Conservation (phyloP, 2,888 invertebrate species). For the Dione juno region DNA sequence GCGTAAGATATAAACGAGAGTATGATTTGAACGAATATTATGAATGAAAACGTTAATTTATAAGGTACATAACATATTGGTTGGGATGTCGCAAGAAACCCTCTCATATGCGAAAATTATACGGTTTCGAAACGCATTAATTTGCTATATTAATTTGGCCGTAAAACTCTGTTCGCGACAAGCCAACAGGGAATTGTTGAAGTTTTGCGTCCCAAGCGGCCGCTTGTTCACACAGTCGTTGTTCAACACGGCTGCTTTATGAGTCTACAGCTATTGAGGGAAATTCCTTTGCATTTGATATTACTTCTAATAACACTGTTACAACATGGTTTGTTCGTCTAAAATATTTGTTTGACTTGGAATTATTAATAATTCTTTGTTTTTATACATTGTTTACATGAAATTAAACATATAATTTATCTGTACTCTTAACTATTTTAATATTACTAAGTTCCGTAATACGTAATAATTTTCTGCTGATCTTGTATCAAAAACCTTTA, state of each 20-base stretch:
- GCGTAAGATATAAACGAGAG: conserved; percentile 7
- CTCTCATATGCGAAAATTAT: conserved; percentile 78
- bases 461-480: not conserved
- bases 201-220: conserved; percentile 78
- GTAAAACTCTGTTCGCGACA: conserved; percentile 84
- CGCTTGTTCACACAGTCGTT: conserved; percentile 79
- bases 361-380: not conserved
- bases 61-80: conserved; percentile 51
- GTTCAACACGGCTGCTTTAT: conserved; percentile 65
- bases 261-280: conserved; percentile 67
- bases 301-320: conserved; percentile 68
- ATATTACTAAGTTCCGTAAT: no score
- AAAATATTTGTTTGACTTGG: not conserved
- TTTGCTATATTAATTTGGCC: conserved; percentile 85
- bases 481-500: conserved; percentile 1
- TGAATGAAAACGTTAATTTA: conserved; percentile 25
- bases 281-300: conserved; percentile 66
- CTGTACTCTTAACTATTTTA: no score
- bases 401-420: no score
- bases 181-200: conserved; percentile 74
- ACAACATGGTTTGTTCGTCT: conserved; percentile 19
- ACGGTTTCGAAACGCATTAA: conserved; percentile 81
- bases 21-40: conserved; percentile 31
- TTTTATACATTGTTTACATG: no score
- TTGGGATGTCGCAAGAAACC: conserved; percentile 73